A percentile compares a stretch with the other conserved stretches of the same genome.
Evolutionary conservation across 2,113 vertebrate species (phyloP).

Genomic region (Pseudopodoces humilis): DNA sequence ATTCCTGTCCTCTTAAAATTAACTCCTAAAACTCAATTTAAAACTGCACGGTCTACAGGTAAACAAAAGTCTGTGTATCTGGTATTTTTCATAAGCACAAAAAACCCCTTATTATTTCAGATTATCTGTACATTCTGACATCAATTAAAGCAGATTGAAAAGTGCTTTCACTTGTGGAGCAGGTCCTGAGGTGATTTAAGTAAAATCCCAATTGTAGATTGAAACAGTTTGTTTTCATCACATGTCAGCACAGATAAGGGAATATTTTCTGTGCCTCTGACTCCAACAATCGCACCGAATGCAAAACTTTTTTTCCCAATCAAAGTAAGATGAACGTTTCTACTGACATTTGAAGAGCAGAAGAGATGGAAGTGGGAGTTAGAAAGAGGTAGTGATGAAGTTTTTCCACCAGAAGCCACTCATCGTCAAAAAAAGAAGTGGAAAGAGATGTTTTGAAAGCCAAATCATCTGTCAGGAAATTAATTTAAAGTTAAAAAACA

Average conservation of each 20-base stretch:
- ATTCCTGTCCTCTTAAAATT: neutral
- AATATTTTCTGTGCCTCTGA: too few species aligned
- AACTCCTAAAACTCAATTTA: neutral
- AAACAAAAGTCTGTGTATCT: neutral
- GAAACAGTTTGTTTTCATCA: neutral
- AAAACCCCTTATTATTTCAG: neutral
- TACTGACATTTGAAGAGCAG: neutral
- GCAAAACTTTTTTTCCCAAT: neutral
- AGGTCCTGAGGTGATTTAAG: neutral
- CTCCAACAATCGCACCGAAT: neutral
- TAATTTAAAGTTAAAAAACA: neutral
- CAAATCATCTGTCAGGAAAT: neutral
- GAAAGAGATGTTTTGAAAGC: neutral
- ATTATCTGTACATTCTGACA: neutral
- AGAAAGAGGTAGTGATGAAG: neutral
- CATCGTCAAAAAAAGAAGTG: neutral
- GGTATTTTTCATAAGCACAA: neutral
- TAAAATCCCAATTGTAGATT: neutral
- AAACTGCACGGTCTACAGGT: neutral
- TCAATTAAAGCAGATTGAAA: neutral
- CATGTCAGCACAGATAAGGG: too few species aligned
- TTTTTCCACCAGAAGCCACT: neutral
- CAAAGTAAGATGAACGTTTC: neutral
- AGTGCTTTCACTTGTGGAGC: neutral
- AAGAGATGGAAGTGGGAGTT: neutral